Base-by-base conservation (phyloP, 2,113 vertebrate genomes). In the Zosterops pallidus region DNA sequence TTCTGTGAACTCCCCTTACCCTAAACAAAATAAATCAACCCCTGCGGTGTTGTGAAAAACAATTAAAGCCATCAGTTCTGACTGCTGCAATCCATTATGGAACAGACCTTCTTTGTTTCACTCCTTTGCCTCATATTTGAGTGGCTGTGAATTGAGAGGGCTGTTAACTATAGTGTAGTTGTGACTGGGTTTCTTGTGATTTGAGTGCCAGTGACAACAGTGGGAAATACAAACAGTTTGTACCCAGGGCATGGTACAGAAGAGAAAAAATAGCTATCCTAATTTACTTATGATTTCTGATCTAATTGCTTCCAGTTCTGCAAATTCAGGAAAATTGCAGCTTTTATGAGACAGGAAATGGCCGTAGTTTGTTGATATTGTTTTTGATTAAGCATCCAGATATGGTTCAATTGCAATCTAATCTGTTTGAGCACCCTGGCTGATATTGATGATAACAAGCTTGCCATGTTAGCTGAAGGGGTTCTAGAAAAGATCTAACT, bases 341-440 rank as follows among this genome's bases (percentile, higher is more conserved):
- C 14, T 80, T 92, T 92, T 92, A 77, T 62, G 59, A 80, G 71
- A 47, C 83, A 80, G 71, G 63, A 90, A 96, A 92, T 56, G 37
- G 31, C 46, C 67, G 57, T 64, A 31, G 53, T 69, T 93, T 92
- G 22, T 65, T 85, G 33, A 52, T 83, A 47, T 3, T 57, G 4
- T 79, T 89, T 86, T 77, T 47, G 42, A 70, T 94, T 91, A 83
- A 69, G 52, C 20, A 70, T 37, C 26, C 75, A 80, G 67, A 90
- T 88, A 86, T 12, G 8, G 55, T 47, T 69, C 56, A 81, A 39
- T 5, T 90, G 59, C 68, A 83, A 8, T 65, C 31, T 76, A 65
- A 80, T 89, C 50, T 83, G 42, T 79, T 59, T 65, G 50, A 94
- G 46, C 70, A 72, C 31, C 11, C 42, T 83, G 53, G 28, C 71